phyloP scores from a whole-genome alignment of 2,797 vertebrate species.

The Gila robusta region DNA sequence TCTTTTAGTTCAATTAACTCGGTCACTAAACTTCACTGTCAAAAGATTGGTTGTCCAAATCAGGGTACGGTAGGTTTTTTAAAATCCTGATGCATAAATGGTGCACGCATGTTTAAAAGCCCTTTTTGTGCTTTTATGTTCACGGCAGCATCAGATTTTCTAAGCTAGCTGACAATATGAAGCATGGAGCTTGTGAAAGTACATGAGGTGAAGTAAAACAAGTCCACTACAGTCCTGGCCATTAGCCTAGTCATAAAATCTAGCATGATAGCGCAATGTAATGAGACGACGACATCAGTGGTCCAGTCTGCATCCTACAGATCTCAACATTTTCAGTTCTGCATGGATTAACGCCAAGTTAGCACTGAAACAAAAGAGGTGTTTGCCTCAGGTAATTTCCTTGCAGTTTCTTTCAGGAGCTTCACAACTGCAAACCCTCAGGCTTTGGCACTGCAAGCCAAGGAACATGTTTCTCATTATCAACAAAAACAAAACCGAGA shows the following conservation, averaged over 20 bases:
- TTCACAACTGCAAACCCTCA: slow-evolving; percentile 40
- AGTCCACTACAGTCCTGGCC: slow-evolving; percentile 5
- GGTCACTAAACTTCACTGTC: neutral
- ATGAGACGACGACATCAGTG: neutral
- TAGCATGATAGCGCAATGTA: neutral
- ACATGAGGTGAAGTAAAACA: slow-evolving; percentile 42
- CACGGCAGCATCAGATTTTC: slow-evolving; percentile 53
- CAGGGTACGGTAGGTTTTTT: slow-evolving; percentile 43
- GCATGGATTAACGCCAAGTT: slow-evolving; percentile 15
- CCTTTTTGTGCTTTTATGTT: slow-evolving; percentile 58
- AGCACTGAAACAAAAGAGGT: slow-evolving; percentile 49
- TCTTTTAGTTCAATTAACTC: slow-evolving; percentile 4
- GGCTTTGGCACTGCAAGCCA: slow-evolving; percentile 43
- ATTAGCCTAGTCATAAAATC: slow-evolving; percentile 38
- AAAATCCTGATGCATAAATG: slow-evolving; percentile 32
- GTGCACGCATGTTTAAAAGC: neutral
- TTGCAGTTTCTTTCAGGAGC: slow-evolving; percentile 41
- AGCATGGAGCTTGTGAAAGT: slow-evolving; percentile 50
- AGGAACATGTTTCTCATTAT: slow-evolving; percentile 69
- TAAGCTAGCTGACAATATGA: slow-evolving; percentile 48
- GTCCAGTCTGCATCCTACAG: slow-evolving; percentile 21
- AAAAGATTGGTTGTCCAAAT: slow-evolving; percentile 50
- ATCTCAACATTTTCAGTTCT: slow-evolving; percentile 29
- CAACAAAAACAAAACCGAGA: slow-evolving; percentile 67
- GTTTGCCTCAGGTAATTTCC: slow-evolving; percentile 62